Percentiles rank a stretch among this genome's conserved stretches.
These are phyloP conservation scores for Semotilus atromaculatus DNA, from an alignment of 2,797 vertebrate species.

Conservation along the genomic window DNA sequence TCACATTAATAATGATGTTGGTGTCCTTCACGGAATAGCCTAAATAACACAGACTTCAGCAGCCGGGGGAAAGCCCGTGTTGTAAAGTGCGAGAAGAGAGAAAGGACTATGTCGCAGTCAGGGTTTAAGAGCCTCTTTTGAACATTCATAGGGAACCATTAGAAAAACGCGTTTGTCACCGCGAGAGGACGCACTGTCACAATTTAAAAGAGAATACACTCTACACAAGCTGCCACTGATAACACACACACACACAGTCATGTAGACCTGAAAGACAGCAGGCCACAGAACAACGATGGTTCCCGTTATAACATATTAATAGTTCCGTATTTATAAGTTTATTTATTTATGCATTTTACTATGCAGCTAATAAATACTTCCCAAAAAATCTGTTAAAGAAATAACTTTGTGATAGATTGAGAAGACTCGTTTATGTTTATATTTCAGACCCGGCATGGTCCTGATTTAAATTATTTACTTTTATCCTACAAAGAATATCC, in stretches of 20 bases:
- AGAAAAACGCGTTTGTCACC: slow-evolving; percentile 73
- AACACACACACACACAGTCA: slow-evolving; percentile 19
- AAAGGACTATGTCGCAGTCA: not conserved
- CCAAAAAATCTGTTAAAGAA: not conserved
- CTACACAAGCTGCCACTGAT: slow-evolving; percentile 58
- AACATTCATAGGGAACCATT: slow-evolving; percentile 43
- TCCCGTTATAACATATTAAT: not conserved
- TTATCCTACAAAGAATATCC: not conserved
- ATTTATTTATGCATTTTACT: not conserved
- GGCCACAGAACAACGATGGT: slow-evolving; percentile 9
- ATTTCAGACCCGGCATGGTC: too few relatives aligned
- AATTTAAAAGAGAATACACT: slow-evolving; percentile 69
- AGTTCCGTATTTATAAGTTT: not conserved
- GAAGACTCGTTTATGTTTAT: too few relatives aligned
- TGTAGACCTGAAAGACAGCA: slow-evolving; percentile 22
- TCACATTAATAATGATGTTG: slow-evolving; percentile 67
- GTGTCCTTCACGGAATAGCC: slow-evolving; percentile 44
- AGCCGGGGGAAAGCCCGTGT: slow-evolving; percentile 8
- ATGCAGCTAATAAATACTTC: not conserved
- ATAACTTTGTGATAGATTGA: not conserved
- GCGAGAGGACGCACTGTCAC: slow-evolving; percentile 85
- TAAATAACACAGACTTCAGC: slow-evolving; percentile 1
- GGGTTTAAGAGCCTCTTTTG: slow-evolving; percentile 48
- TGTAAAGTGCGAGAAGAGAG: not conserved
- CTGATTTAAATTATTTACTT: not conserved